phyloP scores from a whole-genome alignment of 1,140 invertebrate genomes.

The Bombus pyrosoma region DNA sequence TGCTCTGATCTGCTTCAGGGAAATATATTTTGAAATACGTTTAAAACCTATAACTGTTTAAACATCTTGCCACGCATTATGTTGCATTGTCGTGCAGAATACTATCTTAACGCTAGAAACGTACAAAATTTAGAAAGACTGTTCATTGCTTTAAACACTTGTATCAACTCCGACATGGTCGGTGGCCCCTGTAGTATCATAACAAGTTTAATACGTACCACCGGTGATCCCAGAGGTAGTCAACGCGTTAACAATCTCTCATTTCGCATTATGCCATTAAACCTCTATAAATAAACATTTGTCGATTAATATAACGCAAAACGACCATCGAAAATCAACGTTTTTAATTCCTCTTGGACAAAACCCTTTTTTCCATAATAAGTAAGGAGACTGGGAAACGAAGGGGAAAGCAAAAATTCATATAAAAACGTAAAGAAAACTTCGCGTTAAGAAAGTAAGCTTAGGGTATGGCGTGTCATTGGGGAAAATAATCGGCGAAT shows the following conservation, averaged over 20 bases:
- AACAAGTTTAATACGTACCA: not conserved
- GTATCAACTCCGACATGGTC: not conserved
- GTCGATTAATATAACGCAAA: not conserved
- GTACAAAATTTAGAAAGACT: not conserved
- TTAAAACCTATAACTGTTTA: no score
- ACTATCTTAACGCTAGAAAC: not conserved
- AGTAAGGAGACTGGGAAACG: not conserved
- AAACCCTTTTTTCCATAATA: not conserved
- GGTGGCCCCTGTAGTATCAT: not conserved
- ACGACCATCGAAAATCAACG: not conserved
- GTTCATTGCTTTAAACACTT: not conserved
- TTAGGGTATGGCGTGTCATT: not conserved
- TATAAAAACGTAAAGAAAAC: not conserved
- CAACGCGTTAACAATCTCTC: not conserved
- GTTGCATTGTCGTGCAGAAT: no score
- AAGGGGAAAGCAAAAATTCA: not conserved
- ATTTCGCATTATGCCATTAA: not conserved
- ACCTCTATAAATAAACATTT: not conserved
- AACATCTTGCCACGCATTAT: no score
- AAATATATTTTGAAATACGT: not conserved
- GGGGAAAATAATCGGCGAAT: conserved; percentile 5
- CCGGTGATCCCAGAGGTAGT: not conserved
- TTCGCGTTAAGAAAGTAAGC: not conserved
- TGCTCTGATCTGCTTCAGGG: no score
- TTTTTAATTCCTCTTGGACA: not conserved